phyloP scores from a whole-genome alignment of 2,113 vertebrate genomes.

The Furnarius figulus region DNA sequence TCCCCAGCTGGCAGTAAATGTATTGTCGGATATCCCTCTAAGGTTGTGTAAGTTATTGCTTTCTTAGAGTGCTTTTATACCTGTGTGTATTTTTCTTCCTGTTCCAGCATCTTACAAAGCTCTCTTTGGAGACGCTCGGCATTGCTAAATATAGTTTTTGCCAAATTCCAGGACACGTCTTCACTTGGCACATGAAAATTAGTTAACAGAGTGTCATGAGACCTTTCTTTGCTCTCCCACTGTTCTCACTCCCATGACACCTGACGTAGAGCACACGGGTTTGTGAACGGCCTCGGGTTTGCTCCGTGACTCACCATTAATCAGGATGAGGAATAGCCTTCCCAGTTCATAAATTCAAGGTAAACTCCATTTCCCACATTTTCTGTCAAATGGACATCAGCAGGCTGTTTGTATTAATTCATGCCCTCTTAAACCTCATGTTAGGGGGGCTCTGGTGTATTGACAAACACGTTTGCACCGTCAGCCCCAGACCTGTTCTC shows the following conservation, averaged over 20 bases:
- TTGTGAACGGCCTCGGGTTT: slow-evolving; percentile 61
- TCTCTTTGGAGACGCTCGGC: slow-evolving; percentile 50
- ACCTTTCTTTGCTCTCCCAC: slow-evolving; percentile 65
- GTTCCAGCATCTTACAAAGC: slow-evolving; percentile 59
- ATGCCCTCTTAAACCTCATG: slow-evolving; percentile 33
- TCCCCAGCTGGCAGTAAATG: slow-evolving; percentile 66
- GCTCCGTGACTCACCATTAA: slow-evolving; percentile 71
- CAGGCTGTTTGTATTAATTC: slow-evolving; percentile 67
- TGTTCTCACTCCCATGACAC: slow-evolving; percentile 81
- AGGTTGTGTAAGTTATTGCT: slow-evolving; percentile 63
- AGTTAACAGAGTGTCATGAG: slow-evolving; percentile 67
- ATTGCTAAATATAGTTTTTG: slow-evolving; percentile 44
- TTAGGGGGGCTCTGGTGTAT: not conserved
- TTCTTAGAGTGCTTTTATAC: slow-evolving; percentile 64
- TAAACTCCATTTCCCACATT: slow-evolving; percentile 67
- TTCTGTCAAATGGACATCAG: slow-evolving; percentile 69
- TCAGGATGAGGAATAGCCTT: slow-evolving; percentile 73
- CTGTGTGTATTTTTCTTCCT: slow-evolving; percentile 17
- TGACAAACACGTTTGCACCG: slow-evolving; percentile 65
- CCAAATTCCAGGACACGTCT: slow-evolving; percentile 69
- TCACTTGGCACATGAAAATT: slow-evolving; percentile 72
- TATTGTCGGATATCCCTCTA: slow-evolving; percentile 63
- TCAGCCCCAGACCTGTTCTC: not conserved
- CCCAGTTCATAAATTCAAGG: slow-evolving; percentile 79
- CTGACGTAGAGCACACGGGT: slow-evolving; percentile 49